A percentile compares a stretch with the other conserved stretches of the same genome.
Conservation (phyloP, 2,888 invertebrate genomes). For the Podabrus alpinus region DNA sequence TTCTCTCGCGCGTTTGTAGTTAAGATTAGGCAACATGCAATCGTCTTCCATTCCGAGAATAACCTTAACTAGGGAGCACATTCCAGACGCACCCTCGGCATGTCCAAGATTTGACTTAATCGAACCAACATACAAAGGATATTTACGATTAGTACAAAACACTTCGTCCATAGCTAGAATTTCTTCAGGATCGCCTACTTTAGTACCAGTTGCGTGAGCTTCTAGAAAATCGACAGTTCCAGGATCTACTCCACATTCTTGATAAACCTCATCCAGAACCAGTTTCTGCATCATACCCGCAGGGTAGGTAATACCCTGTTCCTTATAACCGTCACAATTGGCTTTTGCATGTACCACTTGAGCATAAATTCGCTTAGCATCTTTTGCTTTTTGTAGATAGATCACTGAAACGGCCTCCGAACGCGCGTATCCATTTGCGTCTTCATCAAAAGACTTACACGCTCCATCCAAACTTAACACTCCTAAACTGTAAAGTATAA, state of each 20-base stretch:
- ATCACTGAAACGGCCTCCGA: slow-evolving; percentile 76
- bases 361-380: slow-evolving; percentile 59
- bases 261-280: slow-evolving; percentile 67
- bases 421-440: slow-evolving; percentile 81
- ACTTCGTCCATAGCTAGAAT: slow-evolving; percentile 79
- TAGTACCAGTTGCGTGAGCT: slow-evolving; percentile 84
- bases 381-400: slow-evolving; percentile 69
- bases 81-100: slow-evolving; percentile 82
- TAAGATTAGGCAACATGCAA: slow-evolving; percentile 82
- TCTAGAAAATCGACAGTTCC: slow-evolving; percentile 76
- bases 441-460: slow-evolving; percentile 89
- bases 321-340: slow-evolving; percentile 52
- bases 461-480: slow-evolving; percentile 82
- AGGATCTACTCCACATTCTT: slow-evolving; percentile 73
- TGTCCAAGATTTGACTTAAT: slow-evolving; percentile 95
- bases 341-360: slow-evolving; percentile 49
- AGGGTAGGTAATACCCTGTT: slow-evolving; percentile 52
- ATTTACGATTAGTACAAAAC: slow-evolving; percentile 74
- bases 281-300: slow-evolving; percentile 62
- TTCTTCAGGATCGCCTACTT: slow-evolving; percentile 92
- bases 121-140: slow-evolving; percentile 83
- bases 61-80: slow-evolving; percentile 55
- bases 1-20: slow-evolving; percentile 61
- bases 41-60: slow-evolving; percentile 74
- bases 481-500: slow-evolving; percentile 60